A percentile compares a stretch with the other conserved stretches of the same genome.
phyloP scores from a whole-genome alignment of 2,797 vertebrate genomes.

The Pseudochirops cupreus region DNA sequence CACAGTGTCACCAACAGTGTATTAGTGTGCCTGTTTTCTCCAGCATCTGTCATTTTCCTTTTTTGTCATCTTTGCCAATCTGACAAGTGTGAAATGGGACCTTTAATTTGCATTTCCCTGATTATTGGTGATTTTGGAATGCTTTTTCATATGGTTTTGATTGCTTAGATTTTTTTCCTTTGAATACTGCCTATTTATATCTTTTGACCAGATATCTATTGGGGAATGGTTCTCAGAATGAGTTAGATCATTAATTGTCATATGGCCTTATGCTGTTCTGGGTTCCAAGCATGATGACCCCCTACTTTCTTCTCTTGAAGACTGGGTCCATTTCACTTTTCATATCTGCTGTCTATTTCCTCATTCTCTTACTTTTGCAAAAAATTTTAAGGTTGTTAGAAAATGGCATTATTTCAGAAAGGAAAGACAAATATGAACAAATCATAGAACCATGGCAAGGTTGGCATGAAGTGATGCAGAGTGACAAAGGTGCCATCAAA shows the following conservation, averaged over 20 bases:
- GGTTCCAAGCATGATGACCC: not conserved
- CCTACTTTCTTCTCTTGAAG: conserved; percentile 1
- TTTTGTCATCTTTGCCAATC: not conserved
- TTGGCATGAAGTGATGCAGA: no score
- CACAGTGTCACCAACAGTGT: not conserved
- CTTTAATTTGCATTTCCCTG: not conserved
- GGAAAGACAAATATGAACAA: not conserved
- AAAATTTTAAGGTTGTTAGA: not conserved
- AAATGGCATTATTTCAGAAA: not conserved
- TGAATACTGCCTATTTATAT: not conserved
- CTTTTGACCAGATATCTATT: not conserved
- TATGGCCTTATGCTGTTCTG: fast-evolving
- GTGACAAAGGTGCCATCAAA: no score
- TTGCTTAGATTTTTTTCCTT: not conserved
- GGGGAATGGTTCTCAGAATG: not conserved
- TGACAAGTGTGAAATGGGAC: not conserved
- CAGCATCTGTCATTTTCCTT: not conserved
- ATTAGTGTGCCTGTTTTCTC: not conserved
- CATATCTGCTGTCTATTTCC: not conserved
- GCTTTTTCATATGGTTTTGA: not conserved
- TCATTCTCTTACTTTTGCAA: not conserved
- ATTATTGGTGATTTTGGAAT: not conserved
- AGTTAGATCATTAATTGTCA: conserved; percentile 53
- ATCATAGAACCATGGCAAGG: no score
- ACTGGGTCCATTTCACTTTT: not conserved